phyloP scores from a whole-genome alignment of 2,113 vertebrate genomes.

The Eudyptes chrysolophus region DNA sequence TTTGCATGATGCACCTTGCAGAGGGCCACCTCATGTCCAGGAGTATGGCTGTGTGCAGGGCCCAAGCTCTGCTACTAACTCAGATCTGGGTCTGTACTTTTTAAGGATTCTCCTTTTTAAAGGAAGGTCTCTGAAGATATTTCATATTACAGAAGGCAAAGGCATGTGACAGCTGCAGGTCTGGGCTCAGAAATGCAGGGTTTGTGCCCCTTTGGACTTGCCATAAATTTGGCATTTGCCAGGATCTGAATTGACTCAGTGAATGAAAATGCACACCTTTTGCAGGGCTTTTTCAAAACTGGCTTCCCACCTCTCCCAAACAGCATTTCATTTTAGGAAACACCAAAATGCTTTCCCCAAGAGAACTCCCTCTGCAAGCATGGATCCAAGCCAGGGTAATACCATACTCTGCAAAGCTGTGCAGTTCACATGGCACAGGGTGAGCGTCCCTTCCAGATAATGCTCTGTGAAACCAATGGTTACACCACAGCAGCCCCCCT shows the following conservation, averaged over 20 bases:
- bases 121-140: neutral
- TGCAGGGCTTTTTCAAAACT: neutral
- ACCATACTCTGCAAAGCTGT: conserved; percentile 48
- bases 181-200: neutral
- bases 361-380: conserved; percentile 59
- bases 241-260: conserved; percentile 1
- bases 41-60: neutral
- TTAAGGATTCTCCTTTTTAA: neutral
- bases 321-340: neutral
- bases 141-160: neutral
- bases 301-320: neutral
- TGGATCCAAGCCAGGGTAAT: conserved; percentile 48
- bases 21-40: neutral
- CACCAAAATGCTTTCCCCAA: neutral
- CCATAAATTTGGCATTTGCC: neutral
- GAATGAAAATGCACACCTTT: neutral
- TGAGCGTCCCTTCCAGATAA: neutral
- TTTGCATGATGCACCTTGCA: neutral
- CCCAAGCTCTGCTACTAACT: neutral
- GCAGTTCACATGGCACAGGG: conserved; percentile 45
- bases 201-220: neutral
- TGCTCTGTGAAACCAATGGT: conserved; percentile 61
- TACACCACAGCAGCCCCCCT: conserved; percentile 48
- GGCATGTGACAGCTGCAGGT: neutral
- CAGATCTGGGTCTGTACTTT: neutral